Evolutionary conservation across 2,113 vertebrate genomes (phyloP).

Genomic region (Malaclemys terrapin): DNA sequence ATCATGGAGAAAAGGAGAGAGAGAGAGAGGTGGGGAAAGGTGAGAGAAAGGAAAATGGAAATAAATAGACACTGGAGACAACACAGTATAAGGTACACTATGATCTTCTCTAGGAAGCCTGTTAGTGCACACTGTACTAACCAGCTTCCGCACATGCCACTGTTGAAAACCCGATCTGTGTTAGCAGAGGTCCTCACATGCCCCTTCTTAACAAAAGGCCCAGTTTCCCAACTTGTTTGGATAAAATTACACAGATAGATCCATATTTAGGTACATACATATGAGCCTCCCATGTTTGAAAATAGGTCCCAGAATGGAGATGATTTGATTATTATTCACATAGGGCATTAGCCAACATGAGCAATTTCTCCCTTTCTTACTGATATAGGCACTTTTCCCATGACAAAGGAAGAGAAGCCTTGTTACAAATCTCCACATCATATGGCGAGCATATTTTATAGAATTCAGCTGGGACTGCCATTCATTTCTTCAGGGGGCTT

Average conservation of each 20-base stretch:
- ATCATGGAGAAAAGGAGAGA: neutral
- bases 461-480: neutral
- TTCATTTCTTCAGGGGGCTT: neutral
- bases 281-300: neutral
- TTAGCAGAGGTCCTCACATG: neutral
- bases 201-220: neutral
- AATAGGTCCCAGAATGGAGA: constrained; percentile 7
- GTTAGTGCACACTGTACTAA: neutral
- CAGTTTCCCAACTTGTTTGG: neutral
- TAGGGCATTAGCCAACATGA: constrained; percentile 9
- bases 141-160: neutral
- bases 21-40: neutral
- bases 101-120: neutral
- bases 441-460: constrained; percentile 9
- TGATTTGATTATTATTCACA: neutral
- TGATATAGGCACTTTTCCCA: constrained; percentile 24
- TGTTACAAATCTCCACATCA: neutral
- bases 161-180: neutral
- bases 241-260: neutral
- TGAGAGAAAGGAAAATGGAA: neutral
- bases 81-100: neutral
- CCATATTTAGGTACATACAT: neutral
- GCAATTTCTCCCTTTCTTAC: neutral
- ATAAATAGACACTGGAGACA: neutral
- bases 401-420: neutral